A percentile compares a stretch with the other conserved stretches of the same genome.
Conservation (phyloP, 2,113 vertebrate genomes). For the Lophotis ruficrista region DNA sequence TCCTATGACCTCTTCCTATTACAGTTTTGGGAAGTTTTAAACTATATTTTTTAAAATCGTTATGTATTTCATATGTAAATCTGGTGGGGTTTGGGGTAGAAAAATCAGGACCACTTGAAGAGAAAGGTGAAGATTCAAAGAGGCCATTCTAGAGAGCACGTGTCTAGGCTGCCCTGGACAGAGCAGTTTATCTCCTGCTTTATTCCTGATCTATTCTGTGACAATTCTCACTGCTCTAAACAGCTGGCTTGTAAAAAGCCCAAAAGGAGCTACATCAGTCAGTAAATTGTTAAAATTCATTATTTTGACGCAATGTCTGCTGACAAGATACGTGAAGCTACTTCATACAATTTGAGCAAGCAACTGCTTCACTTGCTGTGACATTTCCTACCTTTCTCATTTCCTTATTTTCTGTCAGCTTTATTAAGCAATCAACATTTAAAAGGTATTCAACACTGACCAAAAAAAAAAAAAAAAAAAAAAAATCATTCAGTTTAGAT, state of each 20-base stretch:
- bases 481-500: neutral
- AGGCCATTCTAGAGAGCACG: accelerated
- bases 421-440: neutral
- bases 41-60: neutral
- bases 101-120: neutral
- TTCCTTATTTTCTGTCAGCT: neutral
- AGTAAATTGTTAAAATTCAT: neutral
- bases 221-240: neutral
- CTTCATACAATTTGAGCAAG: neutral
- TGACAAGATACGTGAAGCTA: neutral
- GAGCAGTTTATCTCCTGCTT: neutral
- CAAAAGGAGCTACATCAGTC: neutral
- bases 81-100: neutral
- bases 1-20: neutral
- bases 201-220: neutral
- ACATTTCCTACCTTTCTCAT: neutral
- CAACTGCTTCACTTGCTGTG: neutral
- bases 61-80: neutral
- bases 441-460: neutral
- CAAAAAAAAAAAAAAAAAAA: neutral
- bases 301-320: neutral
- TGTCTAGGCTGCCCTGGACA: neutral
- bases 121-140: neutral
- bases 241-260: neutral
- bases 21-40: neutral